Base-by-base conservation (phyloP, 1,140 invertebrate species). In the Ceratina japonica region DNA sequence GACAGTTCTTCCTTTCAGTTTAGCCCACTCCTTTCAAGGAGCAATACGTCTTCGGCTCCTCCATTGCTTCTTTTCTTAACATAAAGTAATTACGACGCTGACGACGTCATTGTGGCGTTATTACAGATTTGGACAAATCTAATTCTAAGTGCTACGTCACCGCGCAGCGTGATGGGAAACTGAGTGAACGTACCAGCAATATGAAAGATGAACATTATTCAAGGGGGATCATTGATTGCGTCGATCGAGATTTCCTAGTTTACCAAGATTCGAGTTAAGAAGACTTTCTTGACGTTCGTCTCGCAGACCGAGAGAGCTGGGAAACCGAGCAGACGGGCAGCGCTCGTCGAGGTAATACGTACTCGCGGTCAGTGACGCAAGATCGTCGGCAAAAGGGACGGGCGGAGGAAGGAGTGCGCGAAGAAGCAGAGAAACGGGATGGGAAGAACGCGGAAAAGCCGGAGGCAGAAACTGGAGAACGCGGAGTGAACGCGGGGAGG, bases 241-340 rank as follows among this genome's bases (percentile, higher is more conserved):
- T 44, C 62, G 62, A 16, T 0, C 0, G 8, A 44, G 10, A 12
- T 12, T 64, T 44, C 10, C 31, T 31, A 31, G 24, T 62, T 18
- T 7, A 18, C 3, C 61, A 4, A 62, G 61, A 31, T 31, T 62
- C 61, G 2, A 49, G 16, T 4, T 12, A 13, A 24, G 37, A 65
- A 49, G 31, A 10, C 20, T 15, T 27, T 22, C 12, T 22, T 16
- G 10, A 4, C 8, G 16, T 5, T 16, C 65, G 4, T 18, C 58
- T 13, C 4, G 2, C 15, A 54, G 51, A 44, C 65, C 37, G 51
- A 37, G 22, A 37, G 22, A 56, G 56, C 10, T 44, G 8, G 18
- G 44, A 49, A 44, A 66, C 37, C 3, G 44, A n/a, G 22, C 61
- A 83, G 81, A 83, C 70, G 82, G 82, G 66, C 81, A 75, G 71